Evolutionary conservation across 1,140 invertebrate species (phyloP), one percentile per base, ranked within the genome.

Genomic region (Drosophila asahinai): DNA sequence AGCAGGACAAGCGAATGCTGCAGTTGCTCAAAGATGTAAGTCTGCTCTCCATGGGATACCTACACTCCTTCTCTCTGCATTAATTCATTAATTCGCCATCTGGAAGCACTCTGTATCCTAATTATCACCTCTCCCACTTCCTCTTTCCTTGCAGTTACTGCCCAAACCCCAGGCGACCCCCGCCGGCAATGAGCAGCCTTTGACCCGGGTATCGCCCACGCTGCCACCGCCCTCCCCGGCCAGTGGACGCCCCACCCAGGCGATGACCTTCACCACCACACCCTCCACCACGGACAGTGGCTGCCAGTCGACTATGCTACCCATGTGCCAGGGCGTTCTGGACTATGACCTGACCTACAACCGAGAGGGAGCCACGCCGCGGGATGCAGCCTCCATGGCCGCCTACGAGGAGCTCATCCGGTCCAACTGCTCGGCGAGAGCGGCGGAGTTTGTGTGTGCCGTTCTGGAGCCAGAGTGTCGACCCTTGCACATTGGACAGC

Each of bases 401-500:
- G 81, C 84, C 36, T 93, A 93, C 42, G 62, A 92, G 54, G 93
- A 93, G 52, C 81, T 96, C n/a, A 93, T 95, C 19, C 91, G 93
- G 33, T 95, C 95, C 12, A 94, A 95, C 58, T 96, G 95, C 82
- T 96, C 95, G 72, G 93, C 94, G 2, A 92, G 95, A 9, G 93
- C 95, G 0, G 93, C 93, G 22, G 94, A 96, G 70, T 96, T 96
- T 81, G 80, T 95, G 5, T 96, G 95, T 78, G 94, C 94, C 3
- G 91, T 95, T 25, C 89, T 96, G 40, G 95, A 96, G 80, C 95
- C 95, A 0, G 95, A 95, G 57, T 96, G 95, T 86, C 94, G 93
- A 42, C 94, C 95, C 2, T 91, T 93, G 40, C 94, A 95, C 2
- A 94, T 94, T 67, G 93, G 93, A 3, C 89, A 94, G 25, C 93